Evolutionary conservation across 2,888 invertebrate species (phyloP).

Genomic region (Lypha dubia): DNA sequence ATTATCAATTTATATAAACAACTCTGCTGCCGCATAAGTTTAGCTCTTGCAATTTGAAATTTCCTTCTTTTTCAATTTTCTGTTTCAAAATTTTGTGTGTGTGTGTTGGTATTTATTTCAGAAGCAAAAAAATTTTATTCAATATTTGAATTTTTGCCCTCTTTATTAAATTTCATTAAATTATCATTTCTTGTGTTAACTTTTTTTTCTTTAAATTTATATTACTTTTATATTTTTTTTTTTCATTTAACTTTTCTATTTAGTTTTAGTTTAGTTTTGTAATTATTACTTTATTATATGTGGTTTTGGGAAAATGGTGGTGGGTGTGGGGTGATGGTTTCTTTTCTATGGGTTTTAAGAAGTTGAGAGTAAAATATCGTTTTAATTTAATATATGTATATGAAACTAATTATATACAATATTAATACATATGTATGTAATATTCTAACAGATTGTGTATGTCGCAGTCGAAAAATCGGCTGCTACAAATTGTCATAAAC

Average conservation of each 20-base stretch:
- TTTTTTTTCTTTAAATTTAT: not conserved
- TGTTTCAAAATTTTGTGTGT: not conserved
- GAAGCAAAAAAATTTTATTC: not conserved
- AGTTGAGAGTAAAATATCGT: not conserved
- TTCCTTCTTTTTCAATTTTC: not conserved
- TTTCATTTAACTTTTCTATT: slow-evolving; percentile 57
- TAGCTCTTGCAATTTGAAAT: not conserved
- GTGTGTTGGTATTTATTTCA: too few relatives aligned
- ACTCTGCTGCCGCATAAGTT: not conserved
- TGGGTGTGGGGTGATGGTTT: too few relatives aligned
- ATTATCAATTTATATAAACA: not conserved
- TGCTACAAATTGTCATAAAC: too few relatives aligned
- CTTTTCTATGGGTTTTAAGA: slow-evolving; percentile 33
- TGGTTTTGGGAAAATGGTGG: too few relatives aligned
- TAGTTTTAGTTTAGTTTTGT: slow-evolving; percentile 38
- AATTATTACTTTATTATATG: not conserved
- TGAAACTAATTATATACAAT: slow-evolving; percentile 33
- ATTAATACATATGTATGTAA: too few relatives aligned
- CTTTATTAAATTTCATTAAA: slow-evolving; percentile 33
- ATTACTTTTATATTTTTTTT: slow-evolving; percentile 15
- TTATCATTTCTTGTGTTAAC: not conserved
- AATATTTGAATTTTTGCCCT: not conserved
- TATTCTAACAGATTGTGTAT: too few relatives aligned
- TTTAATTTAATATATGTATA: not conserved
- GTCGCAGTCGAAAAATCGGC: too few relatives aligned